Conservation (phyloP, 1,140 invertebrate species). For the Nasonia longicornis region DNA sequence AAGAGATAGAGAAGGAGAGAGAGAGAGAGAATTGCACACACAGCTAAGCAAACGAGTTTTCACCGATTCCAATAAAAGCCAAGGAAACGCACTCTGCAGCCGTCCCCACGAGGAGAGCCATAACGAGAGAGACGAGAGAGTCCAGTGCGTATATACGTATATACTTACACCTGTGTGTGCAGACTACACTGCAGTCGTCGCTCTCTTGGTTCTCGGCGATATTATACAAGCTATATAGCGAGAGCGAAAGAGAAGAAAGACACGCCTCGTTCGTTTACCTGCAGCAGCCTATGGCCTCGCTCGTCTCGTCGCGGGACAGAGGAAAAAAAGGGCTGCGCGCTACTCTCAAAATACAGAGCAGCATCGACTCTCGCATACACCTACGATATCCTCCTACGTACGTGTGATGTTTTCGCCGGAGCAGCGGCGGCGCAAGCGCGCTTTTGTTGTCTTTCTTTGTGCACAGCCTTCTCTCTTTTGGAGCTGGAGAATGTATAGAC, state of each 20-base stretch:
- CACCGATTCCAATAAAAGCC: slow-evolving; percentile 13
- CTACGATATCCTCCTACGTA: background rate
- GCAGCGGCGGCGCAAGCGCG: background rate
- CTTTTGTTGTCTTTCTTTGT: slow-evolving; percentile 1
- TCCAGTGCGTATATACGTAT: background rate
- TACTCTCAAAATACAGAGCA: slow-evolving; percentile 20
- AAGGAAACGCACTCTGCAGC: slow-evolving; percentile 14
- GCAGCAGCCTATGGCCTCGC: background rate
- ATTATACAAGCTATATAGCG: background rate
- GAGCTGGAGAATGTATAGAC: no score
- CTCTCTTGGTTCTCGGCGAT: background rate
- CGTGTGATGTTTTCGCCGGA: slow-evolving; percentile 3
- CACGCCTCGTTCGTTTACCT: slow-evolving; percentile 10
- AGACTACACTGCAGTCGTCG: background rate
- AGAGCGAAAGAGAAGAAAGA: slow-evolving; percentile 3
- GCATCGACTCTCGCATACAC: background rate
- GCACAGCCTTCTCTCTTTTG: background rate
- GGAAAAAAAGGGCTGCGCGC: slow-evolving; percentile 1
- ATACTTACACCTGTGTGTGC: background rate
- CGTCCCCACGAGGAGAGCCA: slow-evolving; percentile 21
- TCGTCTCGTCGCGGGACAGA: background rate
- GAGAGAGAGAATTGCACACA: no score
- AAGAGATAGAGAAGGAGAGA: background rate
- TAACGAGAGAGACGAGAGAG: slow-evolving; percentile 1
- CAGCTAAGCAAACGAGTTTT: slow-evolving; percentile 13